Percentiles rank a stretch among this genome's conserved stretches.
phyloP scores from a whole-genome alignment of 2,113 vertebrate species.

The Neoarius graeffei region DNA sequence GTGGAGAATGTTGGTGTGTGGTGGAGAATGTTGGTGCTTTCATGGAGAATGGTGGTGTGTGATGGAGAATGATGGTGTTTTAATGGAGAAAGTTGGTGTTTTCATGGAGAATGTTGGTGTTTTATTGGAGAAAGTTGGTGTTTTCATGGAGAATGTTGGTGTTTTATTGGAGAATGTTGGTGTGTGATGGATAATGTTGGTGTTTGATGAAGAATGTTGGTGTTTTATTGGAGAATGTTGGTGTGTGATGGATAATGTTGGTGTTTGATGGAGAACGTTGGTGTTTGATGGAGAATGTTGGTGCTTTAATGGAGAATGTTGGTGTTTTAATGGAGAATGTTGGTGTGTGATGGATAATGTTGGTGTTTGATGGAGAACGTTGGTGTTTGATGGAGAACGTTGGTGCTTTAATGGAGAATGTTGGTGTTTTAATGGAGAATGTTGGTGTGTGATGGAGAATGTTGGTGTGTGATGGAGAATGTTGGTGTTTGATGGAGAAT shows the following conservation, averaged over 20 bases:
- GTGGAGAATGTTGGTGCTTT: neutral
- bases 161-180: neutral
- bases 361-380: no score
- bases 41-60: neutral
- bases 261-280: neutral
- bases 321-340: neutral
- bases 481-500: neutral
- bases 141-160: neutral
- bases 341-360: neutral
- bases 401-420: no score
- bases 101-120: neutral
- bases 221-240: neutral
- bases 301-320: neutral
- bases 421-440: no score
- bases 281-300: neutral
- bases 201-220: neutral
- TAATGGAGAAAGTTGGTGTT: no score
- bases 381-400: no score
- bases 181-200: neutral
- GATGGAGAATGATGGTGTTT: neutral
- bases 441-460: no score
- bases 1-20: neutral
- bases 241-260: neutral
- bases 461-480: no score
- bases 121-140: neutral